phyloP scores from a whole-genome alignment of 2,113 vertebrate species.

The Echinops telfairi region DNA sequence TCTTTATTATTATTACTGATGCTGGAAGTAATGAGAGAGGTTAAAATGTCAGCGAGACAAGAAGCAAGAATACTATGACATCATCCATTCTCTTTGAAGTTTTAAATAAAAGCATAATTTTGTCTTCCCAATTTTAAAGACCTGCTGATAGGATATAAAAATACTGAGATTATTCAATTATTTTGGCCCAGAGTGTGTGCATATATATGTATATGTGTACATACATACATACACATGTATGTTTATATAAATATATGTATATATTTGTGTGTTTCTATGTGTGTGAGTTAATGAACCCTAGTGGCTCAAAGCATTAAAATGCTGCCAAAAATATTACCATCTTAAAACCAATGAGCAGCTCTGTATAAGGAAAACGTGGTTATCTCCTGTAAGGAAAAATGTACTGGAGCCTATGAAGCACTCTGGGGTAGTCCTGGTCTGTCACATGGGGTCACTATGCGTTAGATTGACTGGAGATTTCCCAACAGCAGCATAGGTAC shows the following conservation, averaged over 20 bases:
- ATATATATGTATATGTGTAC: background rate
- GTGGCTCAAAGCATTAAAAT: background rate
- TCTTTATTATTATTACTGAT: conserved; percentile 7
- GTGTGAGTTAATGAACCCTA: too few species aligned
- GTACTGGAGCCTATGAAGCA: background rate
- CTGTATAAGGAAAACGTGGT: background rate
- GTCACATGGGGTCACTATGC: background rate
- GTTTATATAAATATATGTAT: too few species aligned
- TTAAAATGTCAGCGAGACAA: background rate
- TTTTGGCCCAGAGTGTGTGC: background rate
- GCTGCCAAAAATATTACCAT: background rate
- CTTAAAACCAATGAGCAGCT: background rate
- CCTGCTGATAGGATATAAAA: background rate
- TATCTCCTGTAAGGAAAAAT: background rate
- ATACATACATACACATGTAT: too few species aligned
- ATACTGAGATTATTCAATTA: too few species aligned
- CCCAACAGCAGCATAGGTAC: background rate
- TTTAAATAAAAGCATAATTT: background rate
- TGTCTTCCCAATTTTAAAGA: background rate
- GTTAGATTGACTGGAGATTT: background rate
- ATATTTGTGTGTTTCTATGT: too few species aligned
- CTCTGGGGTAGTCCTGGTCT: background rate
- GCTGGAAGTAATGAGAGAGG: background rate
- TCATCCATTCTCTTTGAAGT: background rate
- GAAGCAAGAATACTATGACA: background rate